Evolutionary conservation across 2,797 vertebrate genomes (phyloP).

Genomic region (Cyclura pinguis): DNA sequence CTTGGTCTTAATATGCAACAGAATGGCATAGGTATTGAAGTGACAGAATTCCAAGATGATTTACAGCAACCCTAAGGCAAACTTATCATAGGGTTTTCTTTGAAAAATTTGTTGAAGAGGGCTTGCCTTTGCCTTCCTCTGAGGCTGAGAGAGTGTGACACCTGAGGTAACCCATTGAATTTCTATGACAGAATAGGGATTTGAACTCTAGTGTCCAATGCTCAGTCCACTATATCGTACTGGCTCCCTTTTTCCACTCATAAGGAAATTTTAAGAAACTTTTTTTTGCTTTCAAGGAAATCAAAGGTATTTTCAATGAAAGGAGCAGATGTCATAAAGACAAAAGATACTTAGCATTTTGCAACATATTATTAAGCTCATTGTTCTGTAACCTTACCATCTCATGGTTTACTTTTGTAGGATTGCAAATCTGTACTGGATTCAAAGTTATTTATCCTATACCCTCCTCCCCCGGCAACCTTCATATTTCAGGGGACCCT

Average conservation of each 20-base stretch:
- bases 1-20: neutral
- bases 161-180: too few relatives aligned
- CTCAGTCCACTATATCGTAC: too few relatives aligned
- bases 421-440: neutral
- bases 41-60: neutral
- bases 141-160: too few relatives aligned
- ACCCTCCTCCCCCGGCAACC: neutral
- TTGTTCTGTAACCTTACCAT: neutral
- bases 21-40: neutral
- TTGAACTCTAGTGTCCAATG: too few relatives aligned
- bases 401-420: neutral
- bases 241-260: neutral
- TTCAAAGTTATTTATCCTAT: neutral
- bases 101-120: too few relatives aligned
- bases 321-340: neutral
- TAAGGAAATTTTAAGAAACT: neutral
- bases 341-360: neutral
- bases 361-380: neutral
- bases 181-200: too few relatives aligned
- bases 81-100: too few relatives aligned
- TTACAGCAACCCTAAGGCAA: too few relatives aligned
- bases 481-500: neutral
- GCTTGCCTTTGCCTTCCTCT: too few relatives aligned
- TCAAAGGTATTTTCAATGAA: neutral
- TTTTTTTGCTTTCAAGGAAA: neutral